phyloP scores from a whole-genome alignment of 1,140 invertebrate species.

The Euborellia annulipes region DNA sequence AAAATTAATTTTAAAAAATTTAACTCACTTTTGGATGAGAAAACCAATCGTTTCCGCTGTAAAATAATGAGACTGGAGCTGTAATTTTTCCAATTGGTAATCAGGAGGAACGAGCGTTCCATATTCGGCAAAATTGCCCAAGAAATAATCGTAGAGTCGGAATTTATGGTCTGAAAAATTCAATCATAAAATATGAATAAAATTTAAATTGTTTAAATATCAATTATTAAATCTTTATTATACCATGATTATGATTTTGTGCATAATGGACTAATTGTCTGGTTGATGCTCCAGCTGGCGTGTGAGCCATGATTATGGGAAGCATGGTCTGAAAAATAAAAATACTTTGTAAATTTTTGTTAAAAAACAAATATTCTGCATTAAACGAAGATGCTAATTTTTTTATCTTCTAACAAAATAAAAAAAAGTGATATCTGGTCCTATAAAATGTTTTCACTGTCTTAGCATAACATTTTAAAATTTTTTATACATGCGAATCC shows the following conservation, averaged over 20 bases:
- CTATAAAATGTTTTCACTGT: too few species aligned
- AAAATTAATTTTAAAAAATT: too few species aligned
- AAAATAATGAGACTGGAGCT: slow-evolving; percentile 48
- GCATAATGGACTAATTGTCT: slow-evolving; percentile 62
- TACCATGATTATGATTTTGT: slow-evolving; percentile 30
- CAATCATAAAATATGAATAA: too few species aligned
- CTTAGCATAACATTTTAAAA: too few species aligned
- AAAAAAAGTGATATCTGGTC: too few species aligned
- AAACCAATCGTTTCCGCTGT: slow-evolving; percentile 52
- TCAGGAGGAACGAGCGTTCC: slow-evolving; percentile 32
- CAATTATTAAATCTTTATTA: too few species aligned
- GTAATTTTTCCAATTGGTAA: slow-evolving; percentile 40
- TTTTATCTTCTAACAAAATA: too few species aligned
- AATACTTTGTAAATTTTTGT: too few species aligned
- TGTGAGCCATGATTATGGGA: slow-evolving; percentile 58
- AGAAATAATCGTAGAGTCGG: slow-evolving; percentile 33
- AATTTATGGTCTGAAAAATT: slow-evolving; percentile 22
- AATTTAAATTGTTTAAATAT: too few species aligned
- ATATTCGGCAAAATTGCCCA: slow-evolving; percentile 34
- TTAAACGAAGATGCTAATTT: too few species aligned
- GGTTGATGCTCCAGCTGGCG: slow-evolving; percentile 66
- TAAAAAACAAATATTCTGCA: too few species aligned
- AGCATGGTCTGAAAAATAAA: slow-evolving; percentile 46
- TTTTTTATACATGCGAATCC: too few species aligned
- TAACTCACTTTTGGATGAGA: slow-evolving; percentile 32